These are phyloP conservation scores for Bombus sylvicola DNA, from an alignment of 1,140 invertebrate genomes.

Conservation along the genomic window DNA sequence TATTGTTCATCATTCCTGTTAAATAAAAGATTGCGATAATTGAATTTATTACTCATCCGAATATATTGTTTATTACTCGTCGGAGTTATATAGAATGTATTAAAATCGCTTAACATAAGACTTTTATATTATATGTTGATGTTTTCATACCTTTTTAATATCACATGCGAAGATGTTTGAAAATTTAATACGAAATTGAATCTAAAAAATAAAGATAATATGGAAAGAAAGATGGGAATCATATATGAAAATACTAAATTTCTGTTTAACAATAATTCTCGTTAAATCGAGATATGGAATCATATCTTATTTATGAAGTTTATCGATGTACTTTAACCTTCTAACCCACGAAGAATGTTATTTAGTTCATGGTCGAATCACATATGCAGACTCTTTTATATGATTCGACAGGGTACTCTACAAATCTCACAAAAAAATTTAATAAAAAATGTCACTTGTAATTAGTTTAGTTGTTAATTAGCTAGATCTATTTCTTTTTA, in stretches of 20 bases:
- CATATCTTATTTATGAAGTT: background rate
- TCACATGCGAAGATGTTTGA: background rate
- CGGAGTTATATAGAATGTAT: too few relatives aligned
- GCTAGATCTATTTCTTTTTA: background rate
- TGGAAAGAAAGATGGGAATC: background rate
- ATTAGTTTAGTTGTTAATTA: background rate
- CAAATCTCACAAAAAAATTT: background rate
- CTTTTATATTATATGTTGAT: background rate
- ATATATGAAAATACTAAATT: background rate
- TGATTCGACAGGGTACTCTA: background rate
- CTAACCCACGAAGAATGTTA: background rate
- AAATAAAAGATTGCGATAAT: too few relatives aligned
- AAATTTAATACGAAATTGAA: background rate
- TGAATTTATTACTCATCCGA: too few relatives aligned
- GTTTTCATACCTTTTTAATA: background rate
- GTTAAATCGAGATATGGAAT: background rate
- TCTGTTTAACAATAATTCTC: background rate
- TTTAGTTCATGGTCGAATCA: background rate
- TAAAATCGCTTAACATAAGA: background rate
- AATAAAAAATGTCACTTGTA: background rate
- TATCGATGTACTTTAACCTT: slow-evolving; percentile 17
- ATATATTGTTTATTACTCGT: too few relatives aligned
- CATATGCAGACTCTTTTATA: background rate
- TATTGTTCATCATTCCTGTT: too few relatives aligned
- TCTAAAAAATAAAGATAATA: background rate